Base-by-base conservation (phyloP, 2,888 invertebrate species). In the Dilophus febrilis region DNA sequence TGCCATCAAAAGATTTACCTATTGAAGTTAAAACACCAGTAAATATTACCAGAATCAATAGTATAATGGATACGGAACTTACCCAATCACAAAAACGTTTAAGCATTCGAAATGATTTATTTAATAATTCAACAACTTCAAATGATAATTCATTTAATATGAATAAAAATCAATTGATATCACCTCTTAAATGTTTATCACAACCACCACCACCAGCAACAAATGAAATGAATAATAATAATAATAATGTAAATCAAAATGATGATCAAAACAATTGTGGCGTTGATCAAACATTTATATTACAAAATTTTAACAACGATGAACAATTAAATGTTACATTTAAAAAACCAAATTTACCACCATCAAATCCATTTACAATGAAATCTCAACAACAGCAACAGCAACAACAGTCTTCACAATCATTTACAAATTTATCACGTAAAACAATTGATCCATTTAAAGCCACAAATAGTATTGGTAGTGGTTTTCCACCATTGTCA, bases 241-340 rank as follows among this genome's bases (percentile, higher is more conserved):
- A 22, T 6, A 8, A 22, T 22, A 8, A 22, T 22, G 22, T 4
- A 22, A n/a, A n/a, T n/a, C n/a, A n/a, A n/a, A n/a, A n/a, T n/a
- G n/a, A n/a, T n/a, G n/a, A n/a, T n/a, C n/a, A n/a, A n/a, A n/a
- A n/a, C n/a, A n/a, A n/a, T 22, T 4, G 22, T 22, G 22, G 22
- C 8, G 22, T 6, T 22, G 22, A 8, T 37, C 57, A 56, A 50
- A n/a, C n/a, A 47, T 56, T 3, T 52, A 53, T 41, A 49, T 58
- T 10, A 58, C 57, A 26, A 52, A 53, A 42, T 47, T 45, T 38
- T n/a, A 47, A 51, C 12, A 52, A 54, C n/a, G n/a, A n/a, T n/a
- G n/a, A n/a, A 5, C 49, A 41, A 37, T 47, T 52, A 3, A 54
- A 56, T 36, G 54, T 55, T 10, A 49, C 53, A 35, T 57, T 56